Percentiles rank a stretch among this genome's conserved stretches.
These are phyloP conservation scores for Campodea augens DNA, from an alignment of 1,140 invertebrate genomes.

Conservation along the genomic window DNA sequence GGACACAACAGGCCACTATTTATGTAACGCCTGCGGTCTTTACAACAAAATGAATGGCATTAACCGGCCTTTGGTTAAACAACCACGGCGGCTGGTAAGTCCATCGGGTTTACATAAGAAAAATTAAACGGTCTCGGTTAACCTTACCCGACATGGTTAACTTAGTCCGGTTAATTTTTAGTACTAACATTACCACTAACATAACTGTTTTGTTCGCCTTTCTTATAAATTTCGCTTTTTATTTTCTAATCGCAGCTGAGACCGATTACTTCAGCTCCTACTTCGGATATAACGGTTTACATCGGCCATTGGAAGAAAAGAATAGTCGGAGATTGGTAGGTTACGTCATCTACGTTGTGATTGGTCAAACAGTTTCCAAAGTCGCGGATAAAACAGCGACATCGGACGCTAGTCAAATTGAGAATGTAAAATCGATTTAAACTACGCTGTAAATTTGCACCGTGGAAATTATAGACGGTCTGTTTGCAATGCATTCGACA, in stretches of 20 bases:
- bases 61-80: constrained; percentile 73
- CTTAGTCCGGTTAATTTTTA: too few species aligned
- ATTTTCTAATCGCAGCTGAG: not conserved
- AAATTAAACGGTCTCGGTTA: not conserved
- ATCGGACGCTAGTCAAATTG: too few species aligned
- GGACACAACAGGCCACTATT: constrained; percentile 88
- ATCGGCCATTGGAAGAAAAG: not conserved
- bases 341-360: not conserved
- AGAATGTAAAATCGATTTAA: too few species aligned
- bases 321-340: not conserved
- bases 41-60: constrained; percentile 94
- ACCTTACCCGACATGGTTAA: too few species aligned
- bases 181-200: not conserved
- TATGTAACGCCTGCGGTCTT: constrained; percentile 93
- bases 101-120: constrained; percentile 24
- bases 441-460: too few species aligned
- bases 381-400: too few species aligned
- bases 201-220: too few species aligned
- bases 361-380: too few species aligned
- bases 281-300: not conserved
- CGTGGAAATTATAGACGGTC: too few species aligned
- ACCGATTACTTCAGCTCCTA: not conserved
- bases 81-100: constrained; percentile 74
- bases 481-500: too few species aligned
- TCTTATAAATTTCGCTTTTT: not conserved